phyloP scores from a whole-genome alignment of 2,113 vertebrate genomes.

The Ovis aries region DNA sequence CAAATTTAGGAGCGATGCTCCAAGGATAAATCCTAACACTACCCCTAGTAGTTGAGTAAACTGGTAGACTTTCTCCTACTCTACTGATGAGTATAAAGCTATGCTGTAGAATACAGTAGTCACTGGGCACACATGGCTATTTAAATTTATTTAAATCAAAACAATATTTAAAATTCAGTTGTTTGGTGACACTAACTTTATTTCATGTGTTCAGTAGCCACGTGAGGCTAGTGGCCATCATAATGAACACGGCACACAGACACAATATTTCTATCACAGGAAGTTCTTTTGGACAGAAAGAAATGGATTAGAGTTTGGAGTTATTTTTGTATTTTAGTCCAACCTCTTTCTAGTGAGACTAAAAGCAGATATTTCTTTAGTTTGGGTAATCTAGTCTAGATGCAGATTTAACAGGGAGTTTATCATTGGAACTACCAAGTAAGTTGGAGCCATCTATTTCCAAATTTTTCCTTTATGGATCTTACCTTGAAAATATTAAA shows the following conservation, averaged over 20 bases:
- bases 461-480: not conserved
- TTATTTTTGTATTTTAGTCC: not conserved
- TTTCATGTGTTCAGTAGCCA: not conserved
- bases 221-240: not conserved
- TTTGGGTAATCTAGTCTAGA: not conserved
- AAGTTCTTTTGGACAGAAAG: not conserved
- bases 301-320: not conserved
- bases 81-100: not conserved
- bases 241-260: not conserved
- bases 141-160: not conserved
- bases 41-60: not conserved
- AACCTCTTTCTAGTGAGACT: not conserved
- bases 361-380: not conserved
- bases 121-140: not conserved
- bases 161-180: not conserved
- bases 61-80: not conserved
- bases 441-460: not conserved
- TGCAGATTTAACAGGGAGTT: not conserved
- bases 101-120: not conserved
- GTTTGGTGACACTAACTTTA: not conserved
- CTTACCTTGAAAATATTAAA: not conserved
- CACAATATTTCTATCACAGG: not conserved
- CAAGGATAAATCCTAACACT: not conserved
- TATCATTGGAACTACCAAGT: not conserved
- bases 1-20: rapidly evolving